Base-by-base conservation (phyloP, 2,888 invertebrate genomes). In the Apamea monoglypha region DNA sequence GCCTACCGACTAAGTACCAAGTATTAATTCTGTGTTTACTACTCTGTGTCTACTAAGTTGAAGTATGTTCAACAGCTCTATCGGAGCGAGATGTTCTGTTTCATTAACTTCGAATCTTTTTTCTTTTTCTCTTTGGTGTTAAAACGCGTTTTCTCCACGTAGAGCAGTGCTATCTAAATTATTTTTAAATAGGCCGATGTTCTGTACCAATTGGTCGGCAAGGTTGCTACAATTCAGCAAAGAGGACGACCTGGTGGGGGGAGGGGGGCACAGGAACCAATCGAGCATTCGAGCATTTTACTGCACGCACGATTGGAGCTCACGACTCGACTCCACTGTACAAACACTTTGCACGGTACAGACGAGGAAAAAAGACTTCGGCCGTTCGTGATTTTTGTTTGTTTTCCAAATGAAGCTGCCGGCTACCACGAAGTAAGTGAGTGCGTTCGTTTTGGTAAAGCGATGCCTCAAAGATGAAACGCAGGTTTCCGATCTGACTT, bases 251-350 rank as follows among this genome's bases (percentile, higher is more conserved):
- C 84, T 83, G 81, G 82, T 85, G 85, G 78, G 89, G 86, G 64
- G 25, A 78, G 90, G 88, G 91, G 87, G 85, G 87, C 79, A 90
- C 84, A 91, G 92, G 91, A 93, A 94, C 94, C 92, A 94, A 94
- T 95, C 93, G 94, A 93, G 92, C 92, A 81, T 78, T 81, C 72
- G 84, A 81, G 68, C 78, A 93, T 93, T 94, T 94, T 92, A 92
- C 91, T 94, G 93, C 94, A 96, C 95, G 96, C 96, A 96, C 96
- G 96, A 95, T 94, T 95, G 94, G 89, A 91, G 92, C 88, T 94
- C 91, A 92, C 92, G 89, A 92, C 94, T 94, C 92, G 88, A 91
- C 94, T 94, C 92, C 92, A 94, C 92, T 93, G 88, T 91, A 91
- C 92, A 91, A 93, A 93, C 92, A 93, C 91, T 93, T 92, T 89